These are phyloP conservation scores for Alethe diademata DNA, from an alignment of 2,113 vertebrate species.

Conservation along the genomic window DNA sequence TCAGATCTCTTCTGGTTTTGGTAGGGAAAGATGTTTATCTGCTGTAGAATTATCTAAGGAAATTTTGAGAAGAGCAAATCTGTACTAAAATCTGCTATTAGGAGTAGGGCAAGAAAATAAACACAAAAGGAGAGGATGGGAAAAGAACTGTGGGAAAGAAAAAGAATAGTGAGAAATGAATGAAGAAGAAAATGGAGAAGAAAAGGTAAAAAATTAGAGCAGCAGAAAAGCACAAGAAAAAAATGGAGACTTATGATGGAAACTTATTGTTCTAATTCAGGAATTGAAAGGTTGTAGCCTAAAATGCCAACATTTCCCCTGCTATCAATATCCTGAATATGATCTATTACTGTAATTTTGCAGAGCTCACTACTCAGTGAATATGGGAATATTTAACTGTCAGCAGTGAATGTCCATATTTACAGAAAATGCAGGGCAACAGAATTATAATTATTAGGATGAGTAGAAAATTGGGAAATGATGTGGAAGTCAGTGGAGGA, in stretches of 20 bases:
- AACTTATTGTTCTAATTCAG: background rate
- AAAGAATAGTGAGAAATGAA: background rate
- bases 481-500: background rate
- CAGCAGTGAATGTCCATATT: background rate
- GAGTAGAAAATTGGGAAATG: background rate
- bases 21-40: background rate
- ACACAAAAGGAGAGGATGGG: background rate
- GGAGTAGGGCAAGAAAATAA: background rate
- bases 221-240: background rate
- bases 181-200: background rate
- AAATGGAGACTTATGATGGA: background rate
- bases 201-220: background rate
- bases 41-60: background rate
- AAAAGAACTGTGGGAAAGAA: background rate
- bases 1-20: background rate
- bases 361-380: background rate
- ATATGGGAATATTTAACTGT: background rate
- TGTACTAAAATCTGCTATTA: background rate
- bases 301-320: background rate
- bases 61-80: background rate
- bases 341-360: background rate
- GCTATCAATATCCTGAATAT: background rate
- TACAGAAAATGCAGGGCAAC: background rate
- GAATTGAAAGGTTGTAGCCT: background rate
- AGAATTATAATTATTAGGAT: background rate